Base-by-base conservation (phyloP, 1,140 invertebrate species). In the Danaus melanippus region DNA sequence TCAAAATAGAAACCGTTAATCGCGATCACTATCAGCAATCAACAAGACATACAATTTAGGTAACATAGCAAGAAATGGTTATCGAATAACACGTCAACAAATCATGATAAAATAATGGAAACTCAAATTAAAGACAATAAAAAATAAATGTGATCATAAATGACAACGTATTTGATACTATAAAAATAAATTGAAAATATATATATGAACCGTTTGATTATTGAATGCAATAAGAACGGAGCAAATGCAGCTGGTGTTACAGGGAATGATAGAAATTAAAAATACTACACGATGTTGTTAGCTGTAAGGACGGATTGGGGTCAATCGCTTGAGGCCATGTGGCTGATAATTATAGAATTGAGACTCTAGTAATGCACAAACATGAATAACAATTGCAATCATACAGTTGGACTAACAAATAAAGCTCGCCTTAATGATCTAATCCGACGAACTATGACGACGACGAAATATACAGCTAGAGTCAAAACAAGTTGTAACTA, bases 351-450 rank as follows among this genome's bases (percentile, higher is more conserved):
- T 84, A 86, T 86, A 85, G 78, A 74, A 65, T 67, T 66, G 61
- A 64, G 63, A 69, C 56, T 56, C 67, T 70, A 70, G 76, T 74
- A 77, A 68, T 61, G 69, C 69, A 79, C 71, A 62, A 71, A 68
- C 67, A 69, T 77, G 66, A 74, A 70, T 70, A 58, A 75, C 66
- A 74, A 79, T 76, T 76, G 64, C 65, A 67, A 66, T 62, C 61
- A 64, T 64, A 43, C 41, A 42, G 46, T 46, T 21, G 54, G 92
- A 95, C 94, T 89, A 98, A 96, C 97, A 98, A 98, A 66, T 97
- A 97, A 91, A 98, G 96, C 88, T 98, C 97, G 84, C 98, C 98
- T 90, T 98, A 98, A 89, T 98, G 98, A 89, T 98, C 97, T 84
- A 98, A 98, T 74, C 96, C 97, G 83, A 97, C 96, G 81, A 95